Percentiles rank a stretch among this genome's conserved stretches.
These are phyloP conservation scores for Nomada fucata DNA, from an alignment of 2,888 invertebrate genomes.

Conservation along the genomic window DNA sequence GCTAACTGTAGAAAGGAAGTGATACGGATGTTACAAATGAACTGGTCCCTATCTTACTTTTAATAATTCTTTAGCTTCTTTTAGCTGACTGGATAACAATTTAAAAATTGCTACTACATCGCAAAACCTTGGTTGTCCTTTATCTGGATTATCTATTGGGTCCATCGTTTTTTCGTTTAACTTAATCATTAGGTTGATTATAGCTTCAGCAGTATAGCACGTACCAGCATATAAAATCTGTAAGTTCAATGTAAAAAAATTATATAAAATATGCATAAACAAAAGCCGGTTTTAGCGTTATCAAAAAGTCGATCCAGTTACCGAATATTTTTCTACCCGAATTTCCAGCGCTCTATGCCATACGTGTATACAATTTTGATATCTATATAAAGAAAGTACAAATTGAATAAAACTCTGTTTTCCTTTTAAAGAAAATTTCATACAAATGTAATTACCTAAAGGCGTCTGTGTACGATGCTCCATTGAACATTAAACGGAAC, in stretches of 20 bases:
- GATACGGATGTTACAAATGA: neutral
- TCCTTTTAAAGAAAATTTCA: neutral
- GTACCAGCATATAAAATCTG: constrained; percentile 89
- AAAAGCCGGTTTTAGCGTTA: neutral
- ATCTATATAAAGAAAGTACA: constrained; percentile 79
- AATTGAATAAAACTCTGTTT: neutral
- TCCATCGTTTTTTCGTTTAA: constrained; percentile 87
- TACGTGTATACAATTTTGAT: constrained; percentile 93
- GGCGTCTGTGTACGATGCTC: constrained; percentile 90
- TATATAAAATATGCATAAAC: neutral
- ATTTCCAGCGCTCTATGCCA: constrained; percentile 94
- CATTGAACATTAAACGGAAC: constrained; percentile 90
- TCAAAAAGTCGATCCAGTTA: constrained; percentile 77
- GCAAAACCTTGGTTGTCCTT: constrained; percentile 87
- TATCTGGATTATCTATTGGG: constrained; percentile 84
- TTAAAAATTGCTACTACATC: constrained; percentile 90
- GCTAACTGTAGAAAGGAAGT: neutral
- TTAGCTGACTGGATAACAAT: constrained; percentile 88
- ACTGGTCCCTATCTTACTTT: constrained; percentile 73
- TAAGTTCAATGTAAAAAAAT: constrained; percentile 10
- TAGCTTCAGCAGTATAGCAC: constrained; percentile 93
- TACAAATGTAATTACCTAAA: constrained; percentile 83
- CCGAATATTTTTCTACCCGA: constrained; percentile 91
- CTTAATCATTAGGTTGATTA: constrained; percentile 93
- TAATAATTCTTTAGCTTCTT: constrained; percentile 83